Conservation (phyloP, 2,797 vertebrate genomes). For the Pipistrellus pygmaeus region DNA sequence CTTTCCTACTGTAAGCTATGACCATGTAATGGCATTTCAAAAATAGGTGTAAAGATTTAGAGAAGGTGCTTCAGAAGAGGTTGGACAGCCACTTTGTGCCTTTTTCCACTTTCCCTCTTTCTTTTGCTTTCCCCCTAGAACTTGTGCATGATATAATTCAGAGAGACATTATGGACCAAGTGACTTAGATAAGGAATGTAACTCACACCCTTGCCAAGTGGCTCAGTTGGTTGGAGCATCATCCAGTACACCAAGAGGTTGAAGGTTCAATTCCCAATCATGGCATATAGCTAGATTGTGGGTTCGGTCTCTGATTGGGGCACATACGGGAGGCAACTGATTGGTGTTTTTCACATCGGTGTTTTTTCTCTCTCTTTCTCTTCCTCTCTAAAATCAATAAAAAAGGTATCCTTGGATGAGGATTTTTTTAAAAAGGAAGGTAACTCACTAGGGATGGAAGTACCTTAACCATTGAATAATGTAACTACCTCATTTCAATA, state of each 20-base stretch:
- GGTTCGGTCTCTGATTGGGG: not conserved
- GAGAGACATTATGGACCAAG: constrained; percentile 6
- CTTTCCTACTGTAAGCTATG: not conserved
- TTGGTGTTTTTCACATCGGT: not conserved
- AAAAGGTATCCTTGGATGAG: not conserved
- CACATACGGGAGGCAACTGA: not conserved
- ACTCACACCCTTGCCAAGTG: not conserved
- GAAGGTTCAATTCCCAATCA: not conserved
- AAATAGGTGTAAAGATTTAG: constrained; percentile 47
- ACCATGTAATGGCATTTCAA: not conserved
- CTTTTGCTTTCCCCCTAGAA: not conserved
- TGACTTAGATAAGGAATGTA: constrained; percentile 35
- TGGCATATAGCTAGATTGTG: not conserved
- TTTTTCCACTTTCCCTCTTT: not conserved
- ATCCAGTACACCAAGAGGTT: not conserved
- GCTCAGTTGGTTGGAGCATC: not conserved
- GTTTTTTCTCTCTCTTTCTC: not conserved
- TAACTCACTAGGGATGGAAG: not conserved
- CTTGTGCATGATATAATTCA: not conserved
- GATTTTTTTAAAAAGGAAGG: not conserved
- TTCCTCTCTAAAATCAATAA: not conserved
- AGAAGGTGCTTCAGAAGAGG: not conserved
- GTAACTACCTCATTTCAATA: not conserved
- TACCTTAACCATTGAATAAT: not conserved
- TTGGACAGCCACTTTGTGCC: not conserved